Evolutionary conservation across 2,888 invertebrate species (phyloP).

Genomic region (Dicyrtomina minuta): DNA sequence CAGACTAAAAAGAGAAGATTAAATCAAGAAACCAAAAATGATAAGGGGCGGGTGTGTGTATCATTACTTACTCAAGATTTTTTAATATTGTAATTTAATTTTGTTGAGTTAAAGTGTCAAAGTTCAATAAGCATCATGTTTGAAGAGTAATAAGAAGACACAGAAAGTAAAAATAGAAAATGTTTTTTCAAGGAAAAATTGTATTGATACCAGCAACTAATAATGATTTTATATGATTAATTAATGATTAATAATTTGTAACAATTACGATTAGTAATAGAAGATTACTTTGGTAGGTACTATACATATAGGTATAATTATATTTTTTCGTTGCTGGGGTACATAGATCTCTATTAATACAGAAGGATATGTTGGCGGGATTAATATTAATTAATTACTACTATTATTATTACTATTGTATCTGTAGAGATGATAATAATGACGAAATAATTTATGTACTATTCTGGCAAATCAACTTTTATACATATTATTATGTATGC

Average conservation of each 20-base stretch:
- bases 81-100: too few relatives aligned
- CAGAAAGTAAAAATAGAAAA: too few relatives aligned
- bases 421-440: neutral
- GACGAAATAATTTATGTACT: too few relatives aligned
- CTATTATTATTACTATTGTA: neutral
- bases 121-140: too few relatives aligned
- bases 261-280: neutral
- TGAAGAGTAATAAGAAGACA: too few relatives aligned
- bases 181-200: neutral
- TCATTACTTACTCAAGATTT: too few relatives aligned
- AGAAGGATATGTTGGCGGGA: neutral
- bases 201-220: neutral
- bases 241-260: neutral
- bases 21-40: too few relatives aligned
- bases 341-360: constrained; percentile 17
- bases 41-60: too few relatives aligned
- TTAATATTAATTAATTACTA: neutral
- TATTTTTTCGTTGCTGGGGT: constrained; percentile 13
- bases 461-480: too few relatives aligned
- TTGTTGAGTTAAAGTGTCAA: too few relatives aligned
- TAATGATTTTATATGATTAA: neutral
- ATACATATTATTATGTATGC: too few relatives aligned
- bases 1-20: too few relatives aligned
- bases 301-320: neutral
- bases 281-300: neutral